These are phyloP conservation scores for Brachirus orientalis DNA, from an alignment of 2,113 vertebrate genomes.

Conservation along the genomic window DNA sequence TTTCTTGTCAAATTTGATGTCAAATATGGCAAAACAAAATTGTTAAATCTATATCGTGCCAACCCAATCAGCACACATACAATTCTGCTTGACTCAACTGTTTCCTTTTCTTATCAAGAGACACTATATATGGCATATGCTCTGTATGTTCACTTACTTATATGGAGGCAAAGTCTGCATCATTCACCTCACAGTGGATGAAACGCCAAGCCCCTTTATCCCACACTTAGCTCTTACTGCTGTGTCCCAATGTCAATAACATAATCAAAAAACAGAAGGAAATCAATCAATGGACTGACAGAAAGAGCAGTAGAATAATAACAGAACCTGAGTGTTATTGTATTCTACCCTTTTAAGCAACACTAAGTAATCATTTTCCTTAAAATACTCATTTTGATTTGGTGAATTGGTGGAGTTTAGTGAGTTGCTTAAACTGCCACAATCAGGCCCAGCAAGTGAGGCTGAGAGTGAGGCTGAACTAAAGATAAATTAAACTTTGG, in stretches of 20 bases:
- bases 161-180: constrained; percentile 19
- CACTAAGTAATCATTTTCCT: background rate
- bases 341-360: background rate
- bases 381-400: too few relatives aligned
- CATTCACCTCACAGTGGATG: constrained; percentile 42
- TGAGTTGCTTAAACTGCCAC: too few relatives aligned
- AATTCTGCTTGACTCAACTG: constrained; percentile 10
- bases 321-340: too few relatives aligned
- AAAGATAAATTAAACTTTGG: too few relatives aligned
- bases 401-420: too few relatives aligned
- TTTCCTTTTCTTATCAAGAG: constrained; percentile 16
- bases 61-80: constrained; percentile 45
- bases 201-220: constrained; percentile 24
- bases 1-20: too few relatives aligned
- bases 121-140: constrained; percentile 1
- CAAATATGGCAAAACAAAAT: too few relatives aligned
- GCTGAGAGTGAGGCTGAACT: too few relatives aligned
- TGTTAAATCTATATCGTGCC: constrained; percentile 63
- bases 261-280: background rate
- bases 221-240: constrained; percentile 46
- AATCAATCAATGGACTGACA: background rate
- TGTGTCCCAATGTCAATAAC: constrained; percentile 68
- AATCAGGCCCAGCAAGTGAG: too few relatives aligned
- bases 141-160: constrained; percentile 32
- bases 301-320: too few relatives aligned